Evolutionary conservation across 2,113 vertebrate species (phyloP), one percentile per base, ranked within the genome.

Genomic region (Equus przewalskii): DNA sequence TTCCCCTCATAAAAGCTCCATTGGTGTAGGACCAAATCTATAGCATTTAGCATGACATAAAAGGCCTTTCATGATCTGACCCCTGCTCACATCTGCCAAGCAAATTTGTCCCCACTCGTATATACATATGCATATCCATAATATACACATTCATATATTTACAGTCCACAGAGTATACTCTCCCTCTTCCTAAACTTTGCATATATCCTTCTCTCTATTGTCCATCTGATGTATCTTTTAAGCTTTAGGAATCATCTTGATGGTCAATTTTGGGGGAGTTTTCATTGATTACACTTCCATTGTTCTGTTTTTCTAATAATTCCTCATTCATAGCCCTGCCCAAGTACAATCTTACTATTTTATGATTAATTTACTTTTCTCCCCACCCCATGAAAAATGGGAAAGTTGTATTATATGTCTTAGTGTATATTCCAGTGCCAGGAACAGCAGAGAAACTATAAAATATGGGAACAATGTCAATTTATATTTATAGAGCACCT

Each of bases 281-380:
- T 72, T 80, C 26, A 44, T 56, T 78, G 2, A 62, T 30, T 41
- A 33, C 2, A 51, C 1, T 44, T 46, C 30, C 86, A 49, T 2
- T 13, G 2, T 4, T 14, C 6, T 90, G 26, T 85, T 88, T 75
- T 78, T 78, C 3, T 24, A 70, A 49, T 30, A 67, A 67, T 54
- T n/a, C 5, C 2, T 21, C 49, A 24, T 86, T 19, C 6, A 44
- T 60, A 41, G 14, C 13, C 84, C 54, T 89, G 14, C 13, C 5
- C 6, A 56, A 90, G 58, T 72, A 67, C 30, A 76, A 44, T 30
- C 7, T 72, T 3, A 36, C 6, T 44, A 44, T 56, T 91, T 88
- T 90, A 1, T 58, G 19, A 89, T 87, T 49, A 69, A 72, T 28
- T 82, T 89, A 10, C 4, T 49, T 93, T 93, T 85, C 33, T 18